Percentiles rank a stretch among this genome's conserved stretches.
Evolutionary conservation across 2,888 invertebrate species (phyloP).

Genomic region (Melieria omissa): DNA sequence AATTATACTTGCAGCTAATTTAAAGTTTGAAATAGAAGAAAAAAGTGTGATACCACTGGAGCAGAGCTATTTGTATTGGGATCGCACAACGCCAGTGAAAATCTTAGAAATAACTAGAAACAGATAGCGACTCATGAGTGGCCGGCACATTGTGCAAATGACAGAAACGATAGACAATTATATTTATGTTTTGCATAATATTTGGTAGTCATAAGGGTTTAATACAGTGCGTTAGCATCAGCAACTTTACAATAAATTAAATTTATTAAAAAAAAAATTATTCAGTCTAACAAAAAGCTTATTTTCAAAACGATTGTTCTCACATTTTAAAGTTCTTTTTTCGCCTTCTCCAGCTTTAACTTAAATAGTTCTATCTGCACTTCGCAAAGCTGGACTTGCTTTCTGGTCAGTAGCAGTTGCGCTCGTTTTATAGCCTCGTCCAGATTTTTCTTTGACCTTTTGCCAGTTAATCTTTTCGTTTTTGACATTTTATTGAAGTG

Average conservation of each 20-base stretch:
- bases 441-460: no score
- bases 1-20: background rate
- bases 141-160: background rate
- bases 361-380: no score
- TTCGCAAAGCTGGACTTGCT: no score
- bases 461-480: no score
- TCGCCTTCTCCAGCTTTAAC: no score
- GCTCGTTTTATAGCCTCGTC: no score
- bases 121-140: background rate
- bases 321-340: no score
- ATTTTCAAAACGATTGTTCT: no score
- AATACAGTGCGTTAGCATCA: no score
- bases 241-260: background rate
- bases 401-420: no score
- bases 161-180: background rate
- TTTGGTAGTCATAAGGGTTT: no score
- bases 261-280: background rate
- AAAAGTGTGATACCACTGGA: slow-evolving; percentile 39
- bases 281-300: background rate
- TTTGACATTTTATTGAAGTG: no score
- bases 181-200: background rate
- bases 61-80: slow-evolving; percentile 50
- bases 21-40: slow-evolving; percentile 37
- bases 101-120: slow-evolving; percentile 47
- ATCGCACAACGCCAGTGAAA: slow-evolving; percentile 49